These are phyloP conservation scores for Zaprionus gabonicus DNA, from an alignment of 1,140 invertebrate genomes.

Conservation along the genomic window DNA sequence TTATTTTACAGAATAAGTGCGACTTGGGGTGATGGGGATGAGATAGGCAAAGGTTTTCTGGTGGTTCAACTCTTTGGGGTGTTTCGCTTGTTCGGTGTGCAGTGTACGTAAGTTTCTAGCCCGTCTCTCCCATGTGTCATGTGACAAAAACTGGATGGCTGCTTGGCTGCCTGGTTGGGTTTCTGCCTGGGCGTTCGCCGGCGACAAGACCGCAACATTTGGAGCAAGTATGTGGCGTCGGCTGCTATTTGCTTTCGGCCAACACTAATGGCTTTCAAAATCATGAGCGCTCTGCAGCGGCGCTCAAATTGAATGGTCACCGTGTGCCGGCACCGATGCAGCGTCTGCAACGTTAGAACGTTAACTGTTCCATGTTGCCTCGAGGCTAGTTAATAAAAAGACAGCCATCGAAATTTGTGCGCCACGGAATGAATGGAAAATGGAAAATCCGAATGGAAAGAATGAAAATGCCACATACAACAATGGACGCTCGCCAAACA, in stretches of 20 bases:
- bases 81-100: background rate
- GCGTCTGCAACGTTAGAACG: background rate
- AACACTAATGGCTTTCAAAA: slow-evolving; percentile 56
- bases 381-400: slow-evolving; percentile 46
- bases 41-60: background rate
- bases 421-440: slow-evolving; percentile 21
- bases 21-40: background rate
- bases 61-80: background rate
- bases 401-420: slow-evolving; percentile 49
- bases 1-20: no score
- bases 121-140: background rate
- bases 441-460: slow-evolving; percentile 50
- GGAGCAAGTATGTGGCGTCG: slow-evolving; percentile 27
- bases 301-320: slow-evolving; percentile 47
- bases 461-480: slow-evolving; percentile 1
- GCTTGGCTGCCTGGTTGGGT: slow-evolving; percentile 1
- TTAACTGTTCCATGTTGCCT: background rate
- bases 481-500: background rate
- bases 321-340: background rate
- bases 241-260: slow-evolving; percentile 19
- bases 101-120: background rate
- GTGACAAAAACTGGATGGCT: background rate
- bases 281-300: slow-evolving; percentile 37
- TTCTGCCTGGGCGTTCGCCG: background rate
- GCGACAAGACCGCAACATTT: slow-evolving; percentile 64